phyloP scores from a whole-genome alignment of 2,888 invertebrate genomes.

The Melinaea menophilus region DNA sequence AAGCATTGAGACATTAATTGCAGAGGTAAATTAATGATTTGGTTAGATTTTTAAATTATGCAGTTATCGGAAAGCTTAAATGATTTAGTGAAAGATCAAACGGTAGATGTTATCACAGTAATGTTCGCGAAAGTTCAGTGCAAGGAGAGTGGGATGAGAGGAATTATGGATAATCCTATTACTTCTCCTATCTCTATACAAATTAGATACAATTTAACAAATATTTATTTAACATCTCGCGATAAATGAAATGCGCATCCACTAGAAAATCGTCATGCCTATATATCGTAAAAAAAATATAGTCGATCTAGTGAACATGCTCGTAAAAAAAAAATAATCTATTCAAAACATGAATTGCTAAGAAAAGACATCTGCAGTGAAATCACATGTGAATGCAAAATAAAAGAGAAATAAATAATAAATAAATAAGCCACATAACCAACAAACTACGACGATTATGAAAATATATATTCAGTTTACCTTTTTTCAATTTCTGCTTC shows the following conservation, averaged over 20 bases:
- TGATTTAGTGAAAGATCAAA: background rate
- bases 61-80: slow-evolving; percentile 8
- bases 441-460: slow-evolving; percentile 60
- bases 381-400: slow-evolving; percentile 78
- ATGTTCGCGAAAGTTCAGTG: slow-evolving; percentile 4
- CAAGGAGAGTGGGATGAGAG: slow-evolving; percentile 6
- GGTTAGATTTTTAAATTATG: slow-evolving; percentile 13
- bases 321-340: slow-evolving; percentile 29
- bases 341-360: slow-evolving; percentile 67
- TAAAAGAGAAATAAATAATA: slow-evolving; percentile 68
- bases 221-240: slow-evolving; percentile 13
- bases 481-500: slow-evolving; percentile 38
- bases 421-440: slow-evolving; percentile 76
- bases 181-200: background rate
- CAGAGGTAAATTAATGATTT: slow-evolving; percentile 29
- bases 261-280: slow-evolving; percentile 52
- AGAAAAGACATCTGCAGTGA: slow-evolving; percentile 72
- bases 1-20: slow-evolving; percentile 52
- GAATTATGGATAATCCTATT: slow-evolving; percentile 5
- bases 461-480: slow-evolving; percentile 59
- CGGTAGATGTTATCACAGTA: background rate
- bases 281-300: slow-evolving; percentile 12
- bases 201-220: background rate
- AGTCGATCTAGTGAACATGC: slow-evolving; percentile 49
- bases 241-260: slow-evolving; percentile 73